phyloP scores from a whole-genome alignment of 2,113 vertebrate genomes.

The Gopherus evgoodei region DNA sequence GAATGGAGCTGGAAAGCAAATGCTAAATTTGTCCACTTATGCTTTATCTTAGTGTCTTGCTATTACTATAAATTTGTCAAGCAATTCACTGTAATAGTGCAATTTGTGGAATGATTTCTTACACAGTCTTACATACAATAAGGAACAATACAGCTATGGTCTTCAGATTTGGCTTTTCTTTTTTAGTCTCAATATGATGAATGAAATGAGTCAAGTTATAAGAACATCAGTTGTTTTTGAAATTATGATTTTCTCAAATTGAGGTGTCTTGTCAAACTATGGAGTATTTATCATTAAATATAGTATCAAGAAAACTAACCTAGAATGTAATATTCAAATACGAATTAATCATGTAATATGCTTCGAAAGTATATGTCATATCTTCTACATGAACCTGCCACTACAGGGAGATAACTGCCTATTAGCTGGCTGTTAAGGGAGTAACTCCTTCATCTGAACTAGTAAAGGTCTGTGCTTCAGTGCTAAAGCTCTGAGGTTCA shows the following conservation, averaged over 20 bases:
- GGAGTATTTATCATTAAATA: not conserved
- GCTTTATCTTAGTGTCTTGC: not conserved
- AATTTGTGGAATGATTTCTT: not conserved
- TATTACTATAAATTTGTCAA: not conserved
- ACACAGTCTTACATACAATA: not conserved
- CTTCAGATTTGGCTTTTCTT: not conserved
- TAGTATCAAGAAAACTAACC: not conserved
- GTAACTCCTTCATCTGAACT: not conserved
- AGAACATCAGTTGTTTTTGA: not conserved
- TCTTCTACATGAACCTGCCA: not conserved
- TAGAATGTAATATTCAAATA: not conserved
- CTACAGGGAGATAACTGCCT: not conserved
- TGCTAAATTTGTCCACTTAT: not conserved
- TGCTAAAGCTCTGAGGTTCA: not conserved
- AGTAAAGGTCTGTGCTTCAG: not conserved
- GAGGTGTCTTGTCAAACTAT: not conserved
- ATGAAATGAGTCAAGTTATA: not conserved
- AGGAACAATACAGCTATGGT: not conserved
- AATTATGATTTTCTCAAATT: not conserved
- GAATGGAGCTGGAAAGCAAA: not conserved
- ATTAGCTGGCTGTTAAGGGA: not conserved
- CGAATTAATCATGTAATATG: not conserved
- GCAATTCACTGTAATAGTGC: not conserved
- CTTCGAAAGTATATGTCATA: not conserved
- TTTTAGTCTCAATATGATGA: not conserved